Evolutionary conservation across 2,113 vertebrate species (phyloP).

Genomic region (Marmota flaviventris): DNA sequence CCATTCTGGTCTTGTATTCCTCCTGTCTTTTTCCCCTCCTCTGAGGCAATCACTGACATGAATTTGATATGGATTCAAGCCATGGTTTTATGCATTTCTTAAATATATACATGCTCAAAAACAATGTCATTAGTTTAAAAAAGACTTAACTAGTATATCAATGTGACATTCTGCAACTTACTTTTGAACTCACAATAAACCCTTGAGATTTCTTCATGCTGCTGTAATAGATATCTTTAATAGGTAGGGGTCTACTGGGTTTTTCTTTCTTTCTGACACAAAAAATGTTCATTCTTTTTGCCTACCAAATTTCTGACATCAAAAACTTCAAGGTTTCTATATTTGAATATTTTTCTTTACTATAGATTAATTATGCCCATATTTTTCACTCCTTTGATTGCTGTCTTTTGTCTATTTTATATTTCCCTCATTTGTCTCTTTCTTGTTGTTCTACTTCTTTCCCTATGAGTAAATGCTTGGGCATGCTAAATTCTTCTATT

Average conservation of each 20-base stretch:
- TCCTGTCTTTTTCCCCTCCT: background rate
- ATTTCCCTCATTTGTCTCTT: conserved; percentile 23
- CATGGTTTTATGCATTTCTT: background rate
- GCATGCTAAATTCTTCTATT: background rate
- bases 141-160: background rate
- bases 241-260: background rate
- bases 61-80: background rate
- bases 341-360: background rate
- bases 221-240: background rate
- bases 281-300: background rate
- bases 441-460: background rate
- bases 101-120: background rate
- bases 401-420: background rate
- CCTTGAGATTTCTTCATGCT: background rate
- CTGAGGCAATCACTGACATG: background rate
- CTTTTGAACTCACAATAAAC: background rate
- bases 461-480: background rate
- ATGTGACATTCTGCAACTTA: conserved; percentile 2
- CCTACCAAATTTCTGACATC: background rate
- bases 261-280: background rate
- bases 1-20: background rate
- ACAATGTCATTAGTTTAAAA: conserved; percentile 8
- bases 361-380: background rate
- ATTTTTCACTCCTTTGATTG: background rate
- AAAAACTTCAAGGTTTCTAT: background rate